Percentiles rank a stretch among this genome's conserved stretches.
These are phyloP conservation scores for Chondrilla cf. caribensis DNA, from an alignment of 37 sponge, comb jelly and placozoan genomes.

Conservation along the genomic window DNA sequence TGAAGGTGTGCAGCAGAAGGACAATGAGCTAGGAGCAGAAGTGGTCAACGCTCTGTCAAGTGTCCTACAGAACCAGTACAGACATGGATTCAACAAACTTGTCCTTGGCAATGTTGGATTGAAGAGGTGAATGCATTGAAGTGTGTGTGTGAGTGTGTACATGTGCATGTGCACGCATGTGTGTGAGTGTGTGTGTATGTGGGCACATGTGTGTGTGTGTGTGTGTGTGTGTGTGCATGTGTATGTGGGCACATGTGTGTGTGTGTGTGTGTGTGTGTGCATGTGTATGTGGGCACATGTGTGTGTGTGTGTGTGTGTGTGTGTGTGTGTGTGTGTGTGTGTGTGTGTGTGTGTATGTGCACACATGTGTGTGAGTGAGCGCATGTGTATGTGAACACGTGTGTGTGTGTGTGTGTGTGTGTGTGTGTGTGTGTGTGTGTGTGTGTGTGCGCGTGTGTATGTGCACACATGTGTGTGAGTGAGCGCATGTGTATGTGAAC, in stretches of 20 bases:
- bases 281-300: too few species aligned
- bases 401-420: too few species aligned
- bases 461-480: too few species aligned
- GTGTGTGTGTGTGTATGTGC: too few species aligned
- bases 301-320: too few species aligned
- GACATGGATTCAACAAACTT: slow-evolving; percentile 43
- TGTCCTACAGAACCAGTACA: slow-evolving; percentile 15
- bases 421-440: too few species aligned
- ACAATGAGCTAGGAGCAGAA: slow-evolving; percentile 16
- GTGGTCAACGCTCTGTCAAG: slow-evolving; percentile 17
- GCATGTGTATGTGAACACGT: too few species aligned
- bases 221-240: neutral
- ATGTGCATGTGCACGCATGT: neutral
- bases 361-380: too few species aligned
- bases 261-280: neutral
- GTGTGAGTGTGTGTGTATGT: neutral
- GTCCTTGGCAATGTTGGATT: slow-evolving; percentile 46
- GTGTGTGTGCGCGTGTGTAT: too few species aligned
- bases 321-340: too few species aligned
- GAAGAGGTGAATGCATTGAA: slow-evolving; percentile 41
- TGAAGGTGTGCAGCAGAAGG: slow-evolving; percentile 52
- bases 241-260: neutral
- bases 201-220: neutral
- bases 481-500: too few species aligned
- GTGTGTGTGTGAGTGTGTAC: too few species aligned